phyloP scores from a whole-genome alignment of 2,888 invertebrate genomes.

The Cataglyphis livida region DNA sequence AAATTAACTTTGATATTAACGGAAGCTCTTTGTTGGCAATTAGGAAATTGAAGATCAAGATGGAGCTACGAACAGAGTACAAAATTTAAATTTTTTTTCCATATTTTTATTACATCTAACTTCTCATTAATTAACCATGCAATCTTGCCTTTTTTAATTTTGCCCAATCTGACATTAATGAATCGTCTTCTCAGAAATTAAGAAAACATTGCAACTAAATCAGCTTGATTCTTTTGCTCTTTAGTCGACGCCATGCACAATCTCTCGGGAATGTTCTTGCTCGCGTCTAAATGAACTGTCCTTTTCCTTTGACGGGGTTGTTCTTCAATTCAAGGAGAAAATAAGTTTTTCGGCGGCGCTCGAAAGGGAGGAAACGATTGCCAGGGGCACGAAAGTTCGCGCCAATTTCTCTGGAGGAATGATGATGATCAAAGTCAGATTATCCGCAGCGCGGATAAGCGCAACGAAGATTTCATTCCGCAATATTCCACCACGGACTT shows the following conservation, averaged over 20 bases:
- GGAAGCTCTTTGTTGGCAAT: not conserved
- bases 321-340: constrained; percentile 66
- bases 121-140: not conserved
- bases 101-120: not conserved
- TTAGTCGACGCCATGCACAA: not conserved
- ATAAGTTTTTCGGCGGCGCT: constrained; percentile 66
- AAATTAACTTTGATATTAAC: not conserved
- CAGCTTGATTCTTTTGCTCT: constrained; percentile 62
- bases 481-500: constrained; percentile 9
- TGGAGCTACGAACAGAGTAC: not conserved
- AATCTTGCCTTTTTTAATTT: not conserved
- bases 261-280: constrained; percentile 62
- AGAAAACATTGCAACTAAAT: constrained; percentile 55
- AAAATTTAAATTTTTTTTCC: not conserved
- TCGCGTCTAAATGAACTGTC: constrained; percentile 74
- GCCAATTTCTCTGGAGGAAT: constrained; percentile 60
- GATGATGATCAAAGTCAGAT: constrained; percentile 64
- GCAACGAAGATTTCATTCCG: constrained; percentile 19
- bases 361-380: constrained; percentile 35
- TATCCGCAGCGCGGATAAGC: constrained; percentile 12
- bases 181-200: not conserved
- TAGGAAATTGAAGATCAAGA: not conserved
- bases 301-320: constrained; percentile 42
- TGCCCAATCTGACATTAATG: not conserved
- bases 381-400: constrained; percentile 54